A percentile compares a stretch with the other conserved stretches of the same genome.
phyloP scores from a whole-genome alignment of 37 sponge, comb jelly and placozoan genomes.

The Spongilla lacustris region DNA sequence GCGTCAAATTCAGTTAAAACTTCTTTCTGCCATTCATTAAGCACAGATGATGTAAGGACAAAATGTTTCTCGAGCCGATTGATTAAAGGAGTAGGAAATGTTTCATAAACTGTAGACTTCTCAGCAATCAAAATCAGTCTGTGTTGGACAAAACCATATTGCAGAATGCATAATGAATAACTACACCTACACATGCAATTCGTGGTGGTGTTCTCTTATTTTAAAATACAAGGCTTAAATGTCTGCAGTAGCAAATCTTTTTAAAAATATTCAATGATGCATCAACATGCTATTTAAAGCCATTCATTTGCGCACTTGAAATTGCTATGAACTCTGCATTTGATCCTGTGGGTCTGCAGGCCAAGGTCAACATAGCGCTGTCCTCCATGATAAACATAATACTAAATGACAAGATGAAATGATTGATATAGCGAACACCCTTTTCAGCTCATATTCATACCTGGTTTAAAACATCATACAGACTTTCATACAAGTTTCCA shows the following conservation, averaged over 20 bases:
- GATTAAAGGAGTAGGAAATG: slow-evolving; percentile 93
- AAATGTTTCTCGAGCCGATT: slow-evolving; percentile 96
- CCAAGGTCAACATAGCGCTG: slow-evolving; percentile 89
- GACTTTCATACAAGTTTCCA: slow-evolving; percentile 84
- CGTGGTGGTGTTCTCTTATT: too few species aligned
- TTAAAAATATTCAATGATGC: neutral
- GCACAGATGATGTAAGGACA: slow-evolving; percentile 74
- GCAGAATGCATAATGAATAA: too few species aligned
- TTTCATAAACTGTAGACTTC: slow-evolving; percentile 76
- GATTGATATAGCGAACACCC: too few species aligned
- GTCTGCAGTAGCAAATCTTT: too few species aligned
- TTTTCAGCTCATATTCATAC: too few species aligned
- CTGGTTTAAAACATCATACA: slow-evolving; percentile 86
- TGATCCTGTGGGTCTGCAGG: slow-evolving; percentile 86
- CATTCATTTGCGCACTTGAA: slow-evolving; percentile 86
- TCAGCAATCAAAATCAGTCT: slow-evolving; percentile 89
- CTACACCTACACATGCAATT: too few species aligned
- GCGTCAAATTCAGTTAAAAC: slow-evolving; percentile 32
- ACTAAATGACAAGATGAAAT: slow-evolving; percentile 22
- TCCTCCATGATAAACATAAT: slow-evolving; percentile 62
- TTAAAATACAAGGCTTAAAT: too few species aligned
- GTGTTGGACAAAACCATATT: too few species aligned
- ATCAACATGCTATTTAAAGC: neutral
- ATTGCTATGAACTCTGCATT: slow-evolving; percentile 80
- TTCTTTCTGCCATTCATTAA: slow-evolving; percentile 50